These are phyloP conservation scores for Antennarius striatus DNA, from an alignment of 2,113 vertebrate species.

Conservation along the genomic window DNA sequence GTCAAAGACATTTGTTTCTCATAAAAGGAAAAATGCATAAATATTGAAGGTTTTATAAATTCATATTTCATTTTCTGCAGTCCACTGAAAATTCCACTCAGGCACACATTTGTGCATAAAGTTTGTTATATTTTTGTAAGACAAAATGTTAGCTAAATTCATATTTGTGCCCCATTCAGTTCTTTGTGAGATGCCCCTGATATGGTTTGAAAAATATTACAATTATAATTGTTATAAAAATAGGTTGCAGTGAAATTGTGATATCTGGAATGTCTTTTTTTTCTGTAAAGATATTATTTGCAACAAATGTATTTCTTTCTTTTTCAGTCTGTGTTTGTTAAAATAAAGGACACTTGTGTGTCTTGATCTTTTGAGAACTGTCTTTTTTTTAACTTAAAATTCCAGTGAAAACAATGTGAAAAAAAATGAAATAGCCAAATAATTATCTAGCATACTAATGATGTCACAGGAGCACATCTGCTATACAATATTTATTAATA, in stretches of 20 bases:
- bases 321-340: slow-evolving; percentile 73
- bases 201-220: slow-evolving; percentile 65
- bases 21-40: slow-evolving; percentile 56
- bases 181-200: slow-evolving; percentile 71
- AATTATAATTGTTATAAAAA: slow-evolving; percentile 76
- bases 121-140: slow-evolving; percentile 38
- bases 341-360: slow-evolving; percentile 85
- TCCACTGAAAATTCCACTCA: slow-evolving; percentile 37
- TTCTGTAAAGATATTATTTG: slow-evolving; percentile 83
- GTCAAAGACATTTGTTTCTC: slow-evolving; percentile 43
- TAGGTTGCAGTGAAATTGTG: slow-evolving; percentile 81
- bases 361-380: slow-evolving; percentile 60
- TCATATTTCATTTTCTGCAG: slow-evolving; percentile 68
- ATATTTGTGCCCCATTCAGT: slow-evolving; percentile 49
- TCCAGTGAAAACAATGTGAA: not conserved
- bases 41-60: slow-evolving; percentile 64
- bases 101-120: slow-evolving; percentile 45
- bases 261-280: slow-evolving; percentile 80
- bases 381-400: not conserved
- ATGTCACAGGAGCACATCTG: no score
- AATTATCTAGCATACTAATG: not conserved
- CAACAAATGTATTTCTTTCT: slow-evolving; percentile 85
- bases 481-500: no score
- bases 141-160: slow-evolving; percentile 37
- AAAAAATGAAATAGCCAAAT: not conserved